Evolutionary conservation across 2,113 vertebrate genomes (phyloP), one percentile per base, ranked within the genome.

Genomic region (Tetraodon nigroviridis): DNA sequence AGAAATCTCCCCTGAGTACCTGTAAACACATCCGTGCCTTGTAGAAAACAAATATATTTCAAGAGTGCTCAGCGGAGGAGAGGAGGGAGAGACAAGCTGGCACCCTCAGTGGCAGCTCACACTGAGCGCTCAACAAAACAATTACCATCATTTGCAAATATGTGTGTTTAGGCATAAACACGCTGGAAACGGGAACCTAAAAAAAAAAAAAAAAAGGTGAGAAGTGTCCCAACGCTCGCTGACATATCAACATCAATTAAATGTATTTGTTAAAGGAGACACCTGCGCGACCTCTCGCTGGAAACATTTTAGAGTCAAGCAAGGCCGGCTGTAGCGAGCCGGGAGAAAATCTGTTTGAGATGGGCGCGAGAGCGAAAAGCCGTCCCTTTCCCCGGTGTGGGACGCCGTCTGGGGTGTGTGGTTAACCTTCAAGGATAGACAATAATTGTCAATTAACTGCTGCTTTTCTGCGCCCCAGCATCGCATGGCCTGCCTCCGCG

Each of bases 1-100:
- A 96, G 94, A 96, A 93, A 97, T 98, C 97, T 98, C 97, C 96
- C 95, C 92, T 89, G 96, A 95, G 96, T 95, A 95, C 93, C 96
- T 98, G 94, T 95, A 98, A 99, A 97, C 94, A 96, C 94, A 96
- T 95, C 93, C 94, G 94, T 93, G 93, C 95, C 95, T 95, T 92
- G 77, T 93, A 92, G 91, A 96, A 96, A 98, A 97, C 93, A 97
- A 97, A 97, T 93, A 95, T 93, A 92, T 88, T 92, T 86, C 86
- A 87, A 89, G 86, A 87, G 76, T 77, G 85, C 82, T 83, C 67
- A 72, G 80, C 80, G 55, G 81, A 75, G 71, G 81, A 87, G 79
- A 78, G 78, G 71, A 76, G 83, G 67, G 81, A 81, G 82, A 86
- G 87, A 86, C 87, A 87, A 85, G 88, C 88, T 90, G 85, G 86